phyloP scores from a whole-genome alignment of 1,140 invertebrate genomes.

The Chironomus striatipennis region DNA sequence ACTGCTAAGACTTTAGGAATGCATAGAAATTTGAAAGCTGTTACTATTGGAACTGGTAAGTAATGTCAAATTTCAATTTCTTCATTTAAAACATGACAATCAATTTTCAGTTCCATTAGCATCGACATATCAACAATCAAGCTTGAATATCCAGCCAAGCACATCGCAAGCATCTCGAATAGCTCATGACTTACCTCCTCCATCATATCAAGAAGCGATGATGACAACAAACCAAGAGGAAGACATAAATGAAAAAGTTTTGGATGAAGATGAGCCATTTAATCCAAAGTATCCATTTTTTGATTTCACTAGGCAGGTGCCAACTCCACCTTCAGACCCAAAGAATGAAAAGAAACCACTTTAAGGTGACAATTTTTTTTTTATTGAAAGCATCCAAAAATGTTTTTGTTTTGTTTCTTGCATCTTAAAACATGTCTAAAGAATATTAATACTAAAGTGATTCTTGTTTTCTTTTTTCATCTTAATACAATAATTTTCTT shows the following conservation, averaged over 20 bases:
- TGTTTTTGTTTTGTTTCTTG: too few relatives aligned
- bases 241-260: background rate
- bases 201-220: background rate
- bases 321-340: background rate
- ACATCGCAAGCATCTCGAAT: background rate
- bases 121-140: background rate
- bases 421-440: too few relatives aligned
- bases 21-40: slow-evolving; percentile 43
- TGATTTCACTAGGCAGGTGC: background rate
- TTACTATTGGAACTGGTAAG: slow-evolving; percentile 45
- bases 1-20: slow-evolving; percentile 39
- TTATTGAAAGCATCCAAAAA: too few relatives aligned
- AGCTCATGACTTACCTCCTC: background rate
- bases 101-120: background rate
- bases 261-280: background rate
- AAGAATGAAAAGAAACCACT: background rate
- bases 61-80: background rate
- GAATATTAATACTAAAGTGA: too few relatives aligned
- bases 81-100: too few relatives aligned
- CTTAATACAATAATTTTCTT: too few relatives aligned
- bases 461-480: too few relatives aligned
- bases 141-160: background rate
- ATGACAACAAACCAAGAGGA: background rate
- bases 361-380: background rate
- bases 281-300: background rate